Percentiles rank a stretch among this genome's conserved stretches.
Evolutionary conservation across 2,113 vertebrate genomes (phyloP).

Genomic region (Apteryx mantelli): DNA sequence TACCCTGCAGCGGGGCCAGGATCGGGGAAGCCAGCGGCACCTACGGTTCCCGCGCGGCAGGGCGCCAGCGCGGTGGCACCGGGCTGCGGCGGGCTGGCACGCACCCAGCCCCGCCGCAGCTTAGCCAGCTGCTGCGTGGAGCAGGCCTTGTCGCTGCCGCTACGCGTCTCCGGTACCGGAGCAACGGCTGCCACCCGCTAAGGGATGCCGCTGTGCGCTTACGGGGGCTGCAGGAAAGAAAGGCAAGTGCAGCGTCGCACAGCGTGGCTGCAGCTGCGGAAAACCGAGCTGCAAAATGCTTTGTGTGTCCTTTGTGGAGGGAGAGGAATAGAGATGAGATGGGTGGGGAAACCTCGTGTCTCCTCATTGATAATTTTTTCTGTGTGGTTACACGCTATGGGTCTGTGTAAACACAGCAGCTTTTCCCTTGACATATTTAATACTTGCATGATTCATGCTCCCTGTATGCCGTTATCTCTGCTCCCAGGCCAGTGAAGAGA

Average conservation of each 20-base stretch:
- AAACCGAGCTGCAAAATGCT: background rate
- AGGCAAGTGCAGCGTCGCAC: background rate
- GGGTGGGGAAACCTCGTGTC: background rate
- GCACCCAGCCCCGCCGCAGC: background rate
- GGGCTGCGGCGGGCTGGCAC: background rate
- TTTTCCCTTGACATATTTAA: background rate
- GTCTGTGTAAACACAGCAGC: background rate
- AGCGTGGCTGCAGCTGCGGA: background rate
- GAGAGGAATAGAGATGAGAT: background rate
- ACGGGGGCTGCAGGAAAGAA: background rate
- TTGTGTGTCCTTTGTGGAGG: background rate
- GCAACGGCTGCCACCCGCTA: background rate
- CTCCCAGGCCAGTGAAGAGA: background rate
- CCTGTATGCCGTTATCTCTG: background rate
- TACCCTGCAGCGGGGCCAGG: background rate
- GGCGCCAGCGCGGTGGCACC: fast-evolving
- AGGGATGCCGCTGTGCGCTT: background rate
- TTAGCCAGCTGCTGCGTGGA: background rate
- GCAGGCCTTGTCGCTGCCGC: background rate
- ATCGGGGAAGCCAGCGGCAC: background rate
- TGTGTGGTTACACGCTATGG: background rate
- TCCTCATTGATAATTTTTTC: background rate
- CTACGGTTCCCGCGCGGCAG: fast-evolving
- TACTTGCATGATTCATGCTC: background rate
- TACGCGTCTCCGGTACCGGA: fast-evolving